These are phyloP conservation scores for Acomys russatus DNA, from an alignment of 2,797 vertebrate species.

Conservation along the genomic window DNA sequence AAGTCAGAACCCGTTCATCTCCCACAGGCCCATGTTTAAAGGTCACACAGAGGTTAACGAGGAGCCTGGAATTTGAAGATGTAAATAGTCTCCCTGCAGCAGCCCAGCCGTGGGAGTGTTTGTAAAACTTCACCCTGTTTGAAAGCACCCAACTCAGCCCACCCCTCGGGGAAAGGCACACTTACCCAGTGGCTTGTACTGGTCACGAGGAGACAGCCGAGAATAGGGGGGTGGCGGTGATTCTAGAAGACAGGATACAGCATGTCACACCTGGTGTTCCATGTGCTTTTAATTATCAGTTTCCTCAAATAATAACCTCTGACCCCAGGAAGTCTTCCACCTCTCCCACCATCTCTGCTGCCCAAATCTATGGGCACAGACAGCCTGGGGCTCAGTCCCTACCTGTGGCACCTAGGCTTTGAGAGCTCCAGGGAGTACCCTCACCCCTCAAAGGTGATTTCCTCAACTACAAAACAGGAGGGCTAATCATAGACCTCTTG, in stretches of 20 bases:
- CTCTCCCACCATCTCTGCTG: neutral
- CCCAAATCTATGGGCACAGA: neutral
- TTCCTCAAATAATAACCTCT: slow-evolving; percentile 54
- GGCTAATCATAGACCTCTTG: neutral
- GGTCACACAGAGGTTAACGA: slow-evolving; percentile 80
- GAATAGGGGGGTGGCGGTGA: slow-evolving; percentile 99
- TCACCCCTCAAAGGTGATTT: neutral
- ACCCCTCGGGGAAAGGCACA: slow-evolving; percentile 71
- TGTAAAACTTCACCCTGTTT: slow-evolving; percentile 70
- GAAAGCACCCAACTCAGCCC: slow-evolving; percentile 63
- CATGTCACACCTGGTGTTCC: slow-evolving; percentile 78
- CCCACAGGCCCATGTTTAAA: slow-evolving; percentile 70
- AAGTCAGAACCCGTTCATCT: slow-evolving; percentile 72
- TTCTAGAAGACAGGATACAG: slow-evolving; percentile 93
- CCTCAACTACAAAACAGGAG: slow-evolving; percentile 45
- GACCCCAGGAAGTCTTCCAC: neutral
- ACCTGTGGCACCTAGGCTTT: neutral
- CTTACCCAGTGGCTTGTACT: slow-evolving; percentile 98
- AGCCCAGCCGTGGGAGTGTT: slow-evolving; percentile 32
- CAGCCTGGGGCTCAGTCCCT: neutral
- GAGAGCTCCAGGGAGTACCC: neutral
- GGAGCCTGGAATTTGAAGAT: slow-evolving; percentile 72
- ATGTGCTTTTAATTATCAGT: neutral
- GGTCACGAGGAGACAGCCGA: slow-evolving; percentile 95
- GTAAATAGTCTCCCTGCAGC: slow-evolving; percentile 71